Evolutionary conservation across 64 coral and sea anemone genomes (phyloP).

Genomic region (Actinia equina): DNA sequence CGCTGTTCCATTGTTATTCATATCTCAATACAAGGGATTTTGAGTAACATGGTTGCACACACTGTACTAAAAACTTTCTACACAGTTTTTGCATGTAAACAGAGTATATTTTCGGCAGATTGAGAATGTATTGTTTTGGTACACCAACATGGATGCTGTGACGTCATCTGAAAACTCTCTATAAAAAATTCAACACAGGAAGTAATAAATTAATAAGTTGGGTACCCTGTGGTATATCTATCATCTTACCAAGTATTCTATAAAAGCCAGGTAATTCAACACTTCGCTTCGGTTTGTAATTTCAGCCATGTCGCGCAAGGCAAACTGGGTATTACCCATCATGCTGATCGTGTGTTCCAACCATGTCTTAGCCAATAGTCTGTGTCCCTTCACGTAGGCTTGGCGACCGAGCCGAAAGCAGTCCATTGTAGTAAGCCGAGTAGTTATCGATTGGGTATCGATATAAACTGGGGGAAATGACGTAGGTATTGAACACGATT

Average conservation of each 20-base stretch:
- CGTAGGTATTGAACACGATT: not conserved
- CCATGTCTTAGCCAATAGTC: conserved; percentile 14
- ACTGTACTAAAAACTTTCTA: no score
- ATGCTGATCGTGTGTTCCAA: conserved; percentile 35
- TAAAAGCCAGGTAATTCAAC: conserved; percentile 26
- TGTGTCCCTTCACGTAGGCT: conserved; percentile 6
- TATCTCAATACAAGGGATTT: no score
- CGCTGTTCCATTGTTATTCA: no score
- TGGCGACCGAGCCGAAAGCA: conserved; percentile 32
- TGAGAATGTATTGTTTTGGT: no score
- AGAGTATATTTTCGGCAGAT: no score
- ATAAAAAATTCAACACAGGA: no score
- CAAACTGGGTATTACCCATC: conserved; percentile 14
- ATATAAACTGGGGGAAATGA: not conserved
- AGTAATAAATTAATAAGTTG: no score
- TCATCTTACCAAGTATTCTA: conserved; percentile 15
- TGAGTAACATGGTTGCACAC: no score
- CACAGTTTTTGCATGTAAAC: no score
- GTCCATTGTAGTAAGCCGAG: conserved; percentile 13
- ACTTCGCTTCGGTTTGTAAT: conserved; percentile 4
- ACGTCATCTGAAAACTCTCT: no score
- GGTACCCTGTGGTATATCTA: not conserved
- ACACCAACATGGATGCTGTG: no score
- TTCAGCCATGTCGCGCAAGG: not conserved
- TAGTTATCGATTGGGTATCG: not conserved